Conservation (phyloP, 2,797 vertebrate genomes). For the Bothrops alternatus region DNA sequence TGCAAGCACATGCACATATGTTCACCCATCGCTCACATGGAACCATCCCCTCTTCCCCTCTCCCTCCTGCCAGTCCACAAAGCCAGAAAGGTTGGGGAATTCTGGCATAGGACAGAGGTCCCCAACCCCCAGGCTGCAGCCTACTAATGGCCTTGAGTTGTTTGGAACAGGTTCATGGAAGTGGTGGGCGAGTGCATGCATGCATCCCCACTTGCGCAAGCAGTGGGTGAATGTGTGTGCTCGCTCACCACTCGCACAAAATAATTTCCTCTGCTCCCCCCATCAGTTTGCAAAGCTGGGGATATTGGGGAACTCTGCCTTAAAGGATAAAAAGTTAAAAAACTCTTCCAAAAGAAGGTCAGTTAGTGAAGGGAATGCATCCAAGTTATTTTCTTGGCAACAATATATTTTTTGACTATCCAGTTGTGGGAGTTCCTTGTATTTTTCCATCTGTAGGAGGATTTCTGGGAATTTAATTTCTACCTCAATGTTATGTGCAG, state of each 20-base stretch:
- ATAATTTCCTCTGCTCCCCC: neutral
- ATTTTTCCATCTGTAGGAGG: neutral
- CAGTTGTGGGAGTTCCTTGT: neutral
- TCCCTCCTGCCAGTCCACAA: neutral
- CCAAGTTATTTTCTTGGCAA: neutral
- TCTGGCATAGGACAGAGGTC: neutral
- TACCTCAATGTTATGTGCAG: neutral
- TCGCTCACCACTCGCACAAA: neutral
- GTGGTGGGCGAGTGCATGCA: rapidly evolving
- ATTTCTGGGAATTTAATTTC: neutral
- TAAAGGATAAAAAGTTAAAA: neutral
- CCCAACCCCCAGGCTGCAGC: neutral
- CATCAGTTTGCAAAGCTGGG: neutral
- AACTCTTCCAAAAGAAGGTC: neutral
- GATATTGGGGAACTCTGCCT: neutral
- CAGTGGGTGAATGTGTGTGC: too few species aligned
- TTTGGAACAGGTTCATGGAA: neutral
- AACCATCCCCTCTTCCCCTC: neutral
- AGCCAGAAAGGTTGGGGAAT: neutral
- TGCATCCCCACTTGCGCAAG: neutral
- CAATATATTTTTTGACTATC: neutral
- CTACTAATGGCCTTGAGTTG: neutral
- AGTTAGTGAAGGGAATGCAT: neutral
- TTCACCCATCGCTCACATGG: neutral
- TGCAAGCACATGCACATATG: too few species aligned